Base-by-base conservation (phyloP, 2,797 vertebrate genomes). In the Enteromius thamalakanensis region DNA sequence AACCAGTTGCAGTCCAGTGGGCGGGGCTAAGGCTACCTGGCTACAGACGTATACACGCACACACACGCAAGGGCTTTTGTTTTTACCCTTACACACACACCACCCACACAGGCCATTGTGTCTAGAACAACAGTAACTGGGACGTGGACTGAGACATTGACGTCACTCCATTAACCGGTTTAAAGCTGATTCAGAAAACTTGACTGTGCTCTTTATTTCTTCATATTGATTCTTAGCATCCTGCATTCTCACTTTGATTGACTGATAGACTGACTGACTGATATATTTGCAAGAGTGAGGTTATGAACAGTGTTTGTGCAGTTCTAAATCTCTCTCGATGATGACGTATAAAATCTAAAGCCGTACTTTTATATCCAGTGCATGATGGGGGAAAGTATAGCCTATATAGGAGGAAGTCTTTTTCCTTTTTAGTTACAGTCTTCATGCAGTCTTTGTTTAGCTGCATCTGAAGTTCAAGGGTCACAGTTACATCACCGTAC, bases 1-100 rank as follows among this genome's bases (percentile, higher is more conserved):
- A 83, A 84, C 81, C 83, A 85, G 80, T 84, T 86, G 84, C 84
- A 79, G 85, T 76, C 86, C 71, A 83, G 72, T 83, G 85, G 88
- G 86, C 77, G 75, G 86, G 42, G 78, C 84, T 84, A 86, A 85
- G 84, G 85, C 84, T 87, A 87, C 83, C 85, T 85, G 88, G 86
- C 80, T 75, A 87, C 84, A 80, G 84, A 82, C 58, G 34, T 65
- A 79, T 71, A 85, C 65, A 70, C 42, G 51, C 76, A 4, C 51
- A 65, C 45, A 23, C 47, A 9, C 21, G 7, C 60, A 85, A 26
- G 84, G 15, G 71, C 4, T 51, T 74, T 9, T 49, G 23, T 19
- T 10, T 72, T 55, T 74, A 34, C 71, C 49, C 19, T 23, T 4
- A 71, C 83, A 80, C 84, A 88, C 85, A 85, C 84, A 42, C 82